phyloP scores from a whole-genome alignment of 2,797 vertebrate species.

The Bryconaethiops microstoma region DNA sequence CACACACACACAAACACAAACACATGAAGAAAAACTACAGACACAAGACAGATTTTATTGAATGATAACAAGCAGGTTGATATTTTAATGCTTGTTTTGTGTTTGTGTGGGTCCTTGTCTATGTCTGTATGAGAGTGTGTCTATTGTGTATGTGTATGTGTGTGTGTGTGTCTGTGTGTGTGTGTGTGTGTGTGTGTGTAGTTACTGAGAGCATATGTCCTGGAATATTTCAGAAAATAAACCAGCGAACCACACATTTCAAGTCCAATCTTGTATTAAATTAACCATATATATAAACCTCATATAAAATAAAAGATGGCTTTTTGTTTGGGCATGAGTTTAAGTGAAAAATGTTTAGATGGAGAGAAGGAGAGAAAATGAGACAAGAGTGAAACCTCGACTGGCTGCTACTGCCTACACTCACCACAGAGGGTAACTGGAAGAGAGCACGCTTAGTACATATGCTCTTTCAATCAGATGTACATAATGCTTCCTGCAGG shows the following conservation, averaged over 20 bases:
- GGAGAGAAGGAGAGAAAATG: slow-evolving; percentile 32
- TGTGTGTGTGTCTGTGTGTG: slow-evolving; percentile 24
- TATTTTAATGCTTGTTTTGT: slow-evolving; percentile 35
- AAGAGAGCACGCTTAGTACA: not conserved
- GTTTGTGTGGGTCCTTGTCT: slow-evolving; percentile 23
- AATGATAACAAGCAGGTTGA: slow-evolving; percentile 36
- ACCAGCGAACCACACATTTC: slow-evolving; percentile 67
- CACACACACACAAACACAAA: not conserved
- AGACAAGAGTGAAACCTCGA: slow-evolving; percentile 29
- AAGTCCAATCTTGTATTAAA: slow-evolving; percentile 73
- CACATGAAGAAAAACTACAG: slow-evolving; percentile 44
- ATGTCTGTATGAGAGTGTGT: slow-evolving; percentile 20
- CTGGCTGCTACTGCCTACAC: slow-evolving; percentile 4
- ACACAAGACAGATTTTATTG: slow-evolving; percentile 60
- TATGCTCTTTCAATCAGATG: not conserved
- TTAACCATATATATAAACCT: slow-evolving; percentile 67
- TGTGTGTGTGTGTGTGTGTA: slow-evolving; percentile 32
- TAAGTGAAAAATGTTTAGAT: slow-evolving; percentile 45
- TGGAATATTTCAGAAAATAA: slow-evolving; percentile 66
- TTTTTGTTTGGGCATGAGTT: slow-evolving; percentile 47
- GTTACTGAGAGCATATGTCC: slow-evolving; percentile 57
- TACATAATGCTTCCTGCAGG: not conserved
- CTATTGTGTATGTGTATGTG: slow-evolving; percentile 36
- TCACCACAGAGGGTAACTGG: slow-evolving; percentile 11
- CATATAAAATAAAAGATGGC: slow-evolving; percentile 66